Conservation (phyloP, 2,113 vertebrate species). For the Chionomys nivalis region DNA sequence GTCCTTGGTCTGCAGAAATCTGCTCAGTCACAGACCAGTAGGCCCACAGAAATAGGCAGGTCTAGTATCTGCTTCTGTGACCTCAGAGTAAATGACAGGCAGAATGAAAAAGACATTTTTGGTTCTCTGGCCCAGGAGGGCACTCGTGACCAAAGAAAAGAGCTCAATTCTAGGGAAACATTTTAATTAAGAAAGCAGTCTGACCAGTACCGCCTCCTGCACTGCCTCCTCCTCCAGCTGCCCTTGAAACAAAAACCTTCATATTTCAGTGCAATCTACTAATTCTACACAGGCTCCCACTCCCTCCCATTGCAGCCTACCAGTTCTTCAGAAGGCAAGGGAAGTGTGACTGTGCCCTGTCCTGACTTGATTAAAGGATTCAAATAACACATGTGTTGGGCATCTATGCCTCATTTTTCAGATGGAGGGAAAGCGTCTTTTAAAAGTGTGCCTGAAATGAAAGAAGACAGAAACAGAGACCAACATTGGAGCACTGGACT, state of each 20-base stretch:
- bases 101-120: neutral
- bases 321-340: neutral
- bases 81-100: neutral
- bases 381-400: accelerated
- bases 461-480: no score
- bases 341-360: neutral
- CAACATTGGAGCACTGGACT: no score
- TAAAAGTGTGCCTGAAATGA: no score
- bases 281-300: neutral
- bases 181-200: constrained; percentile 19
- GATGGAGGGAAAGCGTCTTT: neutral
- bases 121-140: neutral
- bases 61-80: neutral
- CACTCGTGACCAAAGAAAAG: neutral
- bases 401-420: neutral
- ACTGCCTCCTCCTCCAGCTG: neutral
- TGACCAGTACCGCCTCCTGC: neutral
- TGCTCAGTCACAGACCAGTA: neutral
- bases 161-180: neutral
- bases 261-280: neutral
- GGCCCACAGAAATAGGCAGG: neutral
- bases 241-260: neutral
- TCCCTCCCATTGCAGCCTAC: accelerated
- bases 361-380: neutral
- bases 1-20: neutral